Evolutionary conservation across 1,140 invertebrate genomes (phyloP).

Genomic region (Pomacea maculata): DNA sequence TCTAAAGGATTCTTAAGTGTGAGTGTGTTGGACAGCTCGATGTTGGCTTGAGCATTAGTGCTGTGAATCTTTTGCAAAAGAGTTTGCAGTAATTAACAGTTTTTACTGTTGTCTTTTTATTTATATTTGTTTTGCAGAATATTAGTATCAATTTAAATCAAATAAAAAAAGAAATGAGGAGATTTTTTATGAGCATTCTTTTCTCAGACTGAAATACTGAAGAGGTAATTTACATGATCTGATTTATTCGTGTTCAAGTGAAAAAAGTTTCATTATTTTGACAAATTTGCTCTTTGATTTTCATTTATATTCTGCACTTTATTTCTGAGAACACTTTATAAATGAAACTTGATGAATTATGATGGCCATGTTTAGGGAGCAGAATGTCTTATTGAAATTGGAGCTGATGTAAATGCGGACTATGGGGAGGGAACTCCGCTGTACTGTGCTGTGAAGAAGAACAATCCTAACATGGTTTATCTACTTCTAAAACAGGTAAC

Average conservation of each 20-base stretch:
- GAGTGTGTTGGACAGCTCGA: constrained; percentile 14
- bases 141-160: neutral
- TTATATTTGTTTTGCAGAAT: neutral
- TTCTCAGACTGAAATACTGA: too few relatives aligned
- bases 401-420: constrained; percentile 51
- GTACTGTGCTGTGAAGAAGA: constrained; percentile 42
- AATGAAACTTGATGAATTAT: too few relatives aligned
- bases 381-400: constrained; percentile 53
- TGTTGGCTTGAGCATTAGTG: too few relatives aligned
- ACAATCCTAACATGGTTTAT: constrained; percentile 43
- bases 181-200: too few relatives aligned
- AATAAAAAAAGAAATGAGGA: too few relatives aligned
- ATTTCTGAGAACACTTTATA: too few relatives aligned
- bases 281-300: too few relatives aligned
- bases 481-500: constrained; percentile 45
- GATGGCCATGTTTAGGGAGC: constrained; percentile 36
- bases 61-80: too few relatives aligned
- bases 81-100: neutral
- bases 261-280: too few relatives aligned
- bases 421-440: constrained; percentile 44
- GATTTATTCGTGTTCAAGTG: too few relatives aligned
- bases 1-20: constrained; percentile 44
- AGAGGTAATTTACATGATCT: too few relatives aligned
- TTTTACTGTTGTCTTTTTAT: neutral
- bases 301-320: too few relatives aligned